Base-by-base conservation (phyloP, 1,140 invertebrate species). In the Trissolcus basalis region DNA sequence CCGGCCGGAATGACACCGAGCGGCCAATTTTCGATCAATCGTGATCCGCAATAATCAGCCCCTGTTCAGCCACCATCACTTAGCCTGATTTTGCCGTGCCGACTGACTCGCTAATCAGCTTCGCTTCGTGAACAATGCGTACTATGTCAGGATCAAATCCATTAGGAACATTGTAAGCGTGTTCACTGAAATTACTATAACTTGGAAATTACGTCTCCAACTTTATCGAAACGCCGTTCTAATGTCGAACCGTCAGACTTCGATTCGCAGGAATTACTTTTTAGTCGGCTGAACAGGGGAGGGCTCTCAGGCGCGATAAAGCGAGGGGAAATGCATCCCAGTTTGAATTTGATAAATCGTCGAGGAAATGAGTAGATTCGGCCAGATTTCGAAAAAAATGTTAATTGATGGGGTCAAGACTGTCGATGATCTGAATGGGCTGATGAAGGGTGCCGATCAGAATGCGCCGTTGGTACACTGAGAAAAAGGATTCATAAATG, bases 11-110 rank as follows among this genome's bases (percentile, higher is more conserved):
- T 75, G 75, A 78, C 78, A 78, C 45, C 54, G 69, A 51, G 56
- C 60, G 56, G 75, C 72, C 78, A 81, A 81, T 81, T 78, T 80
- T 78, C 75, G 49, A 78, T 77, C 72, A 72, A 78, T 79, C 68
- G 48, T 59, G 65, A 80, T 82, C 77, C 72, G 65, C 73, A 78
- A 80, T 82, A 80, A 78, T 79, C 78, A 69, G 70, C 56, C 43
- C 51, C 73, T 53, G 73, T 79, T 73, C 41, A 16, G 58, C 59
- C 53, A 56, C 78, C 69, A 79, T 81, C 72, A 81, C 74, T 81
- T 78, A 77, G 77, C 54, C 55, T 73, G 59, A 69, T 74, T 73
- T 77, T 68, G 35, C 59, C 51, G 44, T 72, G 45, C 71, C 59
- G 56, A 67, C 59, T 65, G 63, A 59, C 65, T 71, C 53, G 68